Conservation (phyloP, 2,113 vertebrate species). For the Cryptomyrus ogoouensis region DNA sequence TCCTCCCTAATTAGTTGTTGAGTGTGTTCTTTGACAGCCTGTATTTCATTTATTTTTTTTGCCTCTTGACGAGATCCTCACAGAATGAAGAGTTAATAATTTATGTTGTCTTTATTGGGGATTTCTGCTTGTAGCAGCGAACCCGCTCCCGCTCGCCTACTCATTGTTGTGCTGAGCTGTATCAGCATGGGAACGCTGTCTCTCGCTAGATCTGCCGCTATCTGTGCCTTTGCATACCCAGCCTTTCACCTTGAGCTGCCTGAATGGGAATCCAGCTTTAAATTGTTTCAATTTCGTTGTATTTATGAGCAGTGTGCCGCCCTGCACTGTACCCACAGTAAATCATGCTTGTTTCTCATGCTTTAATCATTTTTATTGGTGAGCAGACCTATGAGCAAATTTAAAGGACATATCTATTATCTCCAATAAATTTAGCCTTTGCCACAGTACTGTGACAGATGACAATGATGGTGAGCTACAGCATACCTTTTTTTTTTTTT, state of each 20-base stretch:
- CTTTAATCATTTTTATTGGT: conserved; percentile 27
- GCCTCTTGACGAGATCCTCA: conserved; percentile 5
- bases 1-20: not conserved
- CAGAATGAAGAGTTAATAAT: conserved; percentile 24
- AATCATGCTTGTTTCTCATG: conserved; percentile 29
- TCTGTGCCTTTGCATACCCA: conserved; percentile 1
- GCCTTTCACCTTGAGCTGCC: conserved; percentile 8
- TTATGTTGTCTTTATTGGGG: conserved; percentile 20
- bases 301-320: conserved; percentile 29
- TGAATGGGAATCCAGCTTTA: conserved; percentile 31
- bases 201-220: not conserved
- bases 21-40: conserved; percentile 7
- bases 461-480: not conserved
- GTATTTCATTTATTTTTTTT: not conserved
- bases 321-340: conserved; percentile 20
- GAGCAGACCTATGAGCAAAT: conserved; percentile 20
- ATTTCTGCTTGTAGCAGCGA: conserved; percentile 22
- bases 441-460: conserved; percentile 10
- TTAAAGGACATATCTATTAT: conserved; percentile 20
- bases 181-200: conserved; percentile 8
- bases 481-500: not conserved
- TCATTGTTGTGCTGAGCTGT: conserved; percentile 17
- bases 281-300: conserved; percentile 21
- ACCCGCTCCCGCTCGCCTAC: not conserved
- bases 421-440: conserved; percentile 1